Evolutionary conservation across 2,797 vertebrate species (phyloP), one percentile per base, ranked within the genome.

Genomic region (Balearica regulorum): DNA sequence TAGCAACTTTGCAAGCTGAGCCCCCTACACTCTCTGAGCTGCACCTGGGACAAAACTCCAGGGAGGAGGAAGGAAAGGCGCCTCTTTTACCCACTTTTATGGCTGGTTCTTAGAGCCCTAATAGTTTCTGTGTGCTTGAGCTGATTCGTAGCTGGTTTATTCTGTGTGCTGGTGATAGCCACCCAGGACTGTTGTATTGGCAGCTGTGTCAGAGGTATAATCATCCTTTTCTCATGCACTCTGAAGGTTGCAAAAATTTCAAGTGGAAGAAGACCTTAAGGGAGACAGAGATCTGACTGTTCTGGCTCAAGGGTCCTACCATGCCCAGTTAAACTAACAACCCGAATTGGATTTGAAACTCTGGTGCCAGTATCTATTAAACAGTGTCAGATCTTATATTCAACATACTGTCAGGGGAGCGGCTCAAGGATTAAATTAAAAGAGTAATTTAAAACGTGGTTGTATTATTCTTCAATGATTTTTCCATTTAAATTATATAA

Each of bases 31-130:
- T 51, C 16, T 54, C 37, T 91, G 68, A 85, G 31, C 26, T 70
- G 48, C 28, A 48, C 9, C 20, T 55, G 43, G 20, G 21, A 37
- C 43, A 91, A 73, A 91, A 66, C 21, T 82, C 35, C 9, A 29
- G 15, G 3, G 29, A 26, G 21, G 11, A 29, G 28, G 26, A 46
- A 82, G 43, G 37, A 65, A 78, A 77, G 17, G 6, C 68, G 11
- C 14, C 41, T 76, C 29, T 65, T 55, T 13, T n/a, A 5, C 17
- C 21, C 7, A 2, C 9, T 41, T 66, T 6, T 0, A 1, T 64
- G 57, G 10, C 18, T 43, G 9, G 4, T 48, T 87, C 46, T 69
- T 84, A 28, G 19, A 62, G 3, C 15, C 5, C 31, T 48, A 28
- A 17, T 48, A 37, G 31, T 21, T 72, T 44, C 11, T 41, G 16